phyloP scores from a whole-genome alignment of 2,797 vertebrate genomes.

The Platalea minor region DNA sequence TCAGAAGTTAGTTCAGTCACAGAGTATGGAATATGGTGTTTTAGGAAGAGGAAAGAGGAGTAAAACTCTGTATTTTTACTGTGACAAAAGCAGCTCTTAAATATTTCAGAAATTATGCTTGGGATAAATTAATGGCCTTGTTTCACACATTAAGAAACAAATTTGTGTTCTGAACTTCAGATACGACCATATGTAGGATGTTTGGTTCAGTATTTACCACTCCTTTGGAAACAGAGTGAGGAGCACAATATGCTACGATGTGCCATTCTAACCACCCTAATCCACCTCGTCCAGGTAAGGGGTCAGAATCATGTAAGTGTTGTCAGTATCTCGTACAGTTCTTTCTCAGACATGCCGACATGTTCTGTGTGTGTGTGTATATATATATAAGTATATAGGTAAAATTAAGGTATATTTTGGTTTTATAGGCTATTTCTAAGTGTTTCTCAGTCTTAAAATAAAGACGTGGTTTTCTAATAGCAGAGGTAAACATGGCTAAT shows the following conservation, averaged over 20 bases:
- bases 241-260: conserved; percentile 98
- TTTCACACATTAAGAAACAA: neutral
- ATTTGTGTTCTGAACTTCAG: conserved; percentile 68
- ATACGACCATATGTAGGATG: conserved; percentile 91
- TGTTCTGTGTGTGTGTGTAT: neutral
- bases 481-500: neutral
- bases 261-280: conserved; percentile 93
- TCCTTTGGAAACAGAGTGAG: conserved; percentile 98
- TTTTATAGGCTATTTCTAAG: neutral
- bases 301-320: neutral
- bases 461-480: neutral
- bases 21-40: neutral
- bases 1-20: neutral
- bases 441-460: neutral
- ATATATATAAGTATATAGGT: neutral
- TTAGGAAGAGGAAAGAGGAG: neutral
- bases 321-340: neutral
- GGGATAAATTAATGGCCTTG: neutral
- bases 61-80: neutral
- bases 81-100: neutral
- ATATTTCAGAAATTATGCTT: neutral
- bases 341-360: neutral
- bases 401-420: neutral
- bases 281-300: conserved; percentile 92
- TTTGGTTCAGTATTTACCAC: conserved; percentile 93